Evolutionary conservation across 1,140 invertebrate species (phyloP).

Genomic region (Brachionus manjavacas): DNA sequence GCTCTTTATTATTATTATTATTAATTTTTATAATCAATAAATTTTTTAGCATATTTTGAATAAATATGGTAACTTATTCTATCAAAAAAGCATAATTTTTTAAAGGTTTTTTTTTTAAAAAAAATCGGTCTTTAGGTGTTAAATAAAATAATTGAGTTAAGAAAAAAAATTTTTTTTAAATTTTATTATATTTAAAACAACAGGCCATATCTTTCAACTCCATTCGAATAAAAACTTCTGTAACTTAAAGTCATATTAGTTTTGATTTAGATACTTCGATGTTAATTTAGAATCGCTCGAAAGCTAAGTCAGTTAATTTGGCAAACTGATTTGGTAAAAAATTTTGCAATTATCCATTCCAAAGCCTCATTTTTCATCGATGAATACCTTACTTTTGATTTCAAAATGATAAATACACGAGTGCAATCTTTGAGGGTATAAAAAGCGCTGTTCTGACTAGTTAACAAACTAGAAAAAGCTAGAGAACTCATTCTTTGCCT

Average conservation of each 20-base stretch:
- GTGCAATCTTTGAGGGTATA: background rate
- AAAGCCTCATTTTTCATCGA: background rate
- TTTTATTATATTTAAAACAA: too few relatives aligned
- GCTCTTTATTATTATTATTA: too few relatives aligned
- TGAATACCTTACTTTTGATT: background rate
- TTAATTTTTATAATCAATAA: too few relatives aligned
- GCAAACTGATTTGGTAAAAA: background rate
- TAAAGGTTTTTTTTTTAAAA: too few relatives aligned
- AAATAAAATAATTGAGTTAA: too few relatives aligned
- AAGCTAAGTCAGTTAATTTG: background rate
- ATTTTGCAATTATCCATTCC: background rate
- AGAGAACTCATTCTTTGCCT: background rate
- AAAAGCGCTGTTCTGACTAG: background rate
- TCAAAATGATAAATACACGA: background rate
- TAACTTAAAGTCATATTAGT: background rate
- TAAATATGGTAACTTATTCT: too few relatives aligned
- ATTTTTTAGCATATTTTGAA: too few relatives aligned
- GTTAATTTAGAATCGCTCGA: background rate
- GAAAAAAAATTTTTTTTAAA: too few relatives aligned
- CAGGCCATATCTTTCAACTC: too few relatives aligned
- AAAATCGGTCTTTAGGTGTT: too few relatives aligned
- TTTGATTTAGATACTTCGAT: background rate
- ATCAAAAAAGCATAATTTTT: too few relatives aligned
- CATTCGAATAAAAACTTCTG: too few relatives aligned
- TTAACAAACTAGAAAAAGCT: slow-evolving; percentile 12